Base-by-base conservation (phyloP, 2,888 invertebrate genomes). In the Amphimallon solstitiale region DNA sequence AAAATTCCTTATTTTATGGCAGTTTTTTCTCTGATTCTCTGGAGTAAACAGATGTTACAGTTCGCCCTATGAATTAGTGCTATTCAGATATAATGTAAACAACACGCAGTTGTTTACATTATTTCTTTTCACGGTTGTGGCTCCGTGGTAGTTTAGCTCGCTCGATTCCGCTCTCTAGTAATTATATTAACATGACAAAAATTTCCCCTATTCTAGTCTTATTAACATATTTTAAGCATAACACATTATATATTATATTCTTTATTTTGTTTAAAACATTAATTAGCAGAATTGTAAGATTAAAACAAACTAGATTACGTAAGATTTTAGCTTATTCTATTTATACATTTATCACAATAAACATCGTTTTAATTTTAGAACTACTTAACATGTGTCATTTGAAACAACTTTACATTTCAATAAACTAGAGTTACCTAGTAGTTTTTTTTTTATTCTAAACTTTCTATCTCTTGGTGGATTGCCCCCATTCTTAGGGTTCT, bases 101-200 rank as follows among this genome's bases (percentile, higher is more conserved):
- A n/a, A n/a, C n/a, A n/a, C n/a, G n/a, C n/a, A n/a, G n/a, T n/a
- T n/a, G n/a, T n/a, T n/a, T n/a, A n/a, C n/a, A n/a, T n/a, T n/a
- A n/a, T n/a, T n/a, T n/a, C n/a, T n/a, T n/a, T n/a, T n/a, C n/a
- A n/a, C n/a, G n/a, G n/a, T n/a, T n/a, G n/a, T n/a, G n/a, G n/a
- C n/a, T n/a, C n/a, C n/a, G n/a, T n/a, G n/a, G n/a, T n/a, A n/a
- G n/a, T n/a, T n/a, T n/a, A n/a, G n/a, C n/a, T n/a, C n/a, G n/a
- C n/a, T n/a, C n/a, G n/a, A n/a, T n/a, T n/a, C n/a, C n/a, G n/a
- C n/a, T n/a, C n/a, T n/a, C n/a, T n/a, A n/a, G n/a, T n/a, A n/a
- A n/a, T n/a, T n/a, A n/a, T n/a, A 83, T 82, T 87, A 82, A 86
- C 86, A 0, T 88, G 87, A 84, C 88, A 89, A 87, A 89, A 89